Evolutionary conservation across 2,797 vertebrate genomes (phyloP).

Genomic region (Acropternis orthonyx): DNA sequence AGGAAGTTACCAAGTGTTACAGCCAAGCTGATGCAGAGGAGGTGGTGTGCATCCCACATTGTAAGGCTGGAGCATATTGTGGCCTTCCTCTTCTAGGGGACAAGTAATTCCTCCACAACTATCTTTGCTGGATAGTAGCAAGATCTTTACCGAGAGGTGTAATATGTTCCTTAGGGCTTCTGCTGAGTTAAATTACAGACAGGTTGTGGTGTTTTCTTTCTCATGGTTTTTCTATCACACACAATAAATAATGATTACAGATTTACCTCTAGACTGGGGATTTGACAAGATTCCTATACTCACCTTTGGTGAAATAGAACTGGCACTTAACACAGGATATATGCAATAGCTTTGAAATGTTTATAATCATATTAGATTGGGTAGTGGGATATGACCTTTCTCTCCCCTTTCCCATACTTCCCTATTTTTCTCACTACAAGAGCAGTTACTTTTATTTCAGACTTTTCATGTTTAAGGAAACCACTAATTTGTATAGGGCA

Average conservation of each 20-base stretch:
- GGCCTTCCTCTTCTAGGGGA: not conserved
- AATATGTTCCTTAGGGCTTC: not conserved
- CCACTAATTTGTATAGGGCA: constrained; percentile 20
- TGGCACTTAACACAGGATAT: not conserved
- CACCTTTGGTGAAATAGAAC: not conserved
- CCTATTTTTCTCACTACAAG: not conserved
- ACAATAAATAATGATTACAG: not conserved
- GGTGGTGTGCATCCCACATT: not conserved
- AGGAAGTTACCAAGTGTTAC: not conserved
- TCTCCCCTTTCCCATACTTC: not conserved
- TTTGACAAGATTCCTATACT: not conserved
- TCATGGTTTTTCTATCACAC: not conserved
- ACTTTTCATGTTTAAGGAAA: constrained; percentile 13
- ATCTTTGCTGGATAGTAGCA: not conserved
- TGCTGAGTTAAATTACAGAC: not conserved
- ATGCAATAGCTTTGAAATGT: not conserved
- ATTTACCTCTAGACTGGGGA: not conserved
- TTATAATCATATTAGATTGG: not conserved
- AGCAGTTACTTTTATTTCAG: constrained; percentile 6
- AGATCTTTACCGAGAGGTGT: not conserved
- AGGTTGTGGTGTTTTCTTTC: not conserved
- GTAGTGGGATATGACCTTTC: not conserved
- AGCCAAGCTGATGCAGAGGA: not conserved
- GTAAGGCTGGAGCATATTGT: not conserved
- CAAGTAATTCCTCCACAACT: not conserved